Base-by-base conservation (phyloP, 2,113 vertebrate genomes). In the Corydoras maculifer region DNA sequence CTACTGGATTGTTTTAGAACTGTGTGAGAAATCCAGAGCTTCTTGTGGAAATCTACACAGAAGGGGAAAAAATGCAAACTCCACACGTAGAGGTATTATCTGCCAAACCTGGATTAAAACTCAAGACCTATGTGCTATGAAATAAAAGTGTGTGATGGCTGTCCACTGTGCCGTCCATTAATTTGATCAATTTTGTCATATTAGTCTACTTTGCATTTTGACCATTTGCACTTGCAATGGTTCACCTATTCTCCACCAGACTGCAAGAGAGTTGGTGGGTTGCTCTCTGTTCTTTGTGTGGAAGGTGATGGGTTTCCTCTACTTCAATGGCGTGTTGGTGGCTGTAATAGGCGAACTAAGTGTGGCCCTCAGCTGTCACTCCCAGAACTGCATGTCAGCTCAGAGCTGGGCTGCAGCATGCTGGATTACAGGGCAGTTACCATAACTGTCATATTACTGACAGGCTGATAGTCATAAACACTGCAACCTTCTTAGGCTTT, bases 391-490 rank as follows among this genome's bases (percentile, higher is more conserved):
- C 29, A 92, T 98, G 97, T 98, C 97, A 98, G 94, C 90, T 64
- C 81, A 88, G 94, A 97, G 94, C 94, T 76, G 93, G 94, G 93
- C 94, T 96, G 93, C 89, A 97, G 94, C 93, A 85, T 87, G 92
- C 93, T 93, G 96, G 93, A 99, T 98, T 99, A 99, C 93, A 97
- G 94, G 93, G 93, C 96, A 98, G 94, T 98, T 98, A 98, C 97
- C 94, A 93, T 81, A 97, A 93, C 95, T 99, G 97, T 98, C 97
- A 98, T 92, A 94, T 93, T 94, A 92, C 94, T 98, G 97, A 99
- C 97, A 98, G 93, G 90, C 94, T 96, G 97, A 98, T 94, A 94
- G 93, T 93, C 94, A 91, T 88, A 91, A 89, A 91, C 91, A 90
- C 92, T 94, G 95, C 93, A 94, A 95, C 91, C 91, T 93, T 78